Base-by-base conservation (phyloP, 2,797 vertebrate species). In the Epinephelus awoara region DNA sequence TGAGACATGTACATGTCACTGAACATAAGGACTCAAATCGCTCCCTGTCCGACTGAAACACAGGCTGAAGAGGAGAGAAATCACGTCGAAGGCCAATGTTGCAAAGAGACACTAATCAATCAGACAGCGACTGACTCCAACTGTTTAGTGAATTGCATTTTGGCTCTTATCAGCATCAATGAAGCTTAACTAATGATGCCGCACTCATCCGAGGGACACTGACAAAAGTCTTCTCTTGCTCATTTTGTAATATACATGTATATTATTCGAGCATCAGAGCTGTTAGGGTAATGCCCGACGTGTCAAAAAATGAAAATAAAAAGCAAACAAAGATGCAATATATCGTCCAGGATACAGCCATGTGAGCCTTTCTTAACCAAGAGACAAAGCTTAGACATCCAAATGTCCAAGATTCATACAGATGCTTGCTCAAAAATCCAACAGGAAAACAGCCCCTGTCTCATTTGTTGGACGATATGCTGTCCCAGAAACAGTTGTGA, bases 121-220 rank as follows among this genome's bases (percentile, higher is more conserved):
- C 40, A 50, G 54, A 68, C 68, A 46, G 47, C 1, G 1, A 69
- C 21, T 11, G 55, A 72, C 58, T 46, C 50, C 4, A 4, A 67
- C 64, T 40, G 67, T 57, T 68, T 15, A 11, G 52, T 9, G 64
- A 69, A 80, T 81, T 38, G 6, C 67, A 57, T 75, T 75, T 69
- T 49, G 67, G 38, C 17, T 77, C n/a, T 38, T 50, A 74, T 58
- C 15, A 42, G 47, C 44, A 21, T 14, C 29, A 58, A 42, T 50
- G 74, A 77, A 72, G 72, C 74, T 74, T 8, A 55, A 29, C 64
- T 72, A 79, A 72, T 46, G 68, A 82, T n/a, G 58, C 62, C 58
- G 65, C 40, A 63, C 25, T 46, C 66, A 49, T 62, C 73, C 59
- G 76, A 76, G 57, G 40, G 59, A 74, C 50, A 1, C 62, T 50